Percentiles rank a stretch among this genome's conserved stretches.
These are phyloP conservation scores for Priapulus caudatus DNA, from an alignment of 2,888 invertebrate species.

Conservation along the genomic window DNA sequence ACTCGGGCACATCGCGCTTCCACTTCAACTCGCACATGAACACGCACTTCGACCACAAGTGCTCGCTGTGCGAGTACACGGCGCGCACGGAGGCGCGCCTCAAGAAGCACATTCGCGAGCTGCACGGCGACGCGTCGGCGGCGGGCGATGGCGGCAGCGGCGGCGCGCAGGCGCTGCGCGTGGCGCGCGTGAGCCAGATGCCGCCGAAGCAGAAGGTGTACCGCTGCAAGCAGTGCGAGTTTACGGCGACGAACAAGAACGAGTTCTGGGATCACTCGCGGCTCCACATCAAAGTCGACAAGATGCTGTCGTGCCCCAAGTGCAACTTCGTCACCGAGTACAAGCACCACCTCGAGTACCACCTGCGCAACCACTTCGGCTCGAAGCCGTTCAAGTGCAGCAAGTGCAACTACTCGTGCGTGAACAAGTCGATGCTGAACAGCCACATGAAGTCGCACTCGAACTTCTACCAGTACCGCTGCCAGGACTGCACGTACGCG, in stretches of 20 bases:
- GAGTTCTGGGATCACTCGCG: constrained; percentile 87
- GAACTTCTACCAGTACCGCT: constrained; percentile 69
- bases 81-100: constrained; percentile 45
- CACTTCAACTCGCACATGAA: constrained; percentile 47
- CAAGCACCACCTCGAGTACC: constrained; percentile 96
- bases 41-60: constrained; percentile 45
- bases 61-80: constrained; percentile 45
- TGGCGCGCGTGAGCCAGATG: constrained; percentile 15
- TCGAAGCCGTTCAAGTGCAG: constrained; percentile 89
- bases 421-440: constrained; percentile 98
- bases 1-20: constrained; percentile 39
- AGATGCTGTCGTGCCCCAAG: constrained; percentile 72
- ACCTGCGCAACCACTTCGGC: constrained; percentile 83
- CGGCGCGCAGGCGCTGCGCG: constrained; percentile 23
- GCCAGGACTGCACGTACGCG: constrained; percentile 83
- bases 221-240: constrained; percentile 83
- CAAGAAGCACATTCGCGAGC: constrained; percentile 44
- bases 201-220: constrained; percentile 52
- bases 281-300: constrained; percentile 80
- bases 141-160: constrained; percentile 35
- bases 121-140: constrained; percentile 39
- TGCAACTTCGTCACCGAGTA: constrained; percentile 97
- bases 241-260: constrained; percentile 68
- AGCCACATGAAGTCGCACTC: constrained; percentile 90
- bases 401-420: constrained; percentile 60